Conservation (phyloP, 2,888 invertebrate species). For the Rhogogaster chlorosoma region DNA sequence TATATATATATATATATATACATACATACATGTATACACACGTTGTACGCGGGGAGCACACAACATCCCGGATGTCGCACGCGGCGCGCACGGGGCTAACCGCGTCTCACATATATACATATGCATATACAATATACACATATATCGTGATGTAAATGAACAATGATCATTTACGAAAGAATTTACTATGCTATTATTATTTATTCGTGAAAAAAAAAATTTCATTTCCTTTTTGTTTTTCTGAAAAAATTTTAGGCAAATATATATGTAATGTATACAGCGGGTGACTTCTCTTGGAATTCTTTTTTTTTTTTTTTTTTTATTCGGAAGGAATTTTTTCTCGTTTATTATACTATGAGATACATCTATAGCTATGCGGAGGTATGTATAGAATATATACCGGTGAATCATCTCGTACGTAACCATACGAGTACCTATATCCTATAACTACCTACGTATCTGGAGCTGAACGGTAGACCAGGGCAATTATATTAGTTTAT, state of each 20-base stretch:
- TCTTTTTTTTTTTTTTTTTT: not conserved
- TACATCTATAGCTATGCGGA: not conserved
- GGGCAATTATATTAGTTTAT: not conserved
- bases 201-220: not conserved
- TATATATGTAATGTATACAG: not conserved
- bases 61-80: slow-evolving; percentile 46
- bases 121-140: not conserved
- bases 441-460: slow-evolving; percentile 26
- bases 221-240: not conserved
- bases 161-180: not conserved
- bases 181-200: not conserved
- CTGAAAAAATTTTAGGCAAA: not conserved
- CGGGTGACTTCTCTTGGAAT: not conserved
- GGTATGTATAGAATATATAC: not conserved
- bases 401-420: slow-evolving; percentile 19
- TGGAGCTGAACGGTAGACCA: not conserved
- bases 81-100: not conserved
- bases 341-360: not conserved
- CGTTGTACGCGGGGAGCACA: slow-evolving; percentile 8
- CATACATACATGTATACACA: not conserved
- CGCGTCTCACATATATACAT: not conserved
- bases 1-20: not conserved
- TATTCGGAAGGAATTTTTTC: not conserved
- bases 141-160: not conserved
- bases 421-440: slow-evolving; percentile 2